Evolutionary conservation across 2,797 vertebrate species (phyloP).

Genomic region (Notoglanidium macrostoma): DNA sequence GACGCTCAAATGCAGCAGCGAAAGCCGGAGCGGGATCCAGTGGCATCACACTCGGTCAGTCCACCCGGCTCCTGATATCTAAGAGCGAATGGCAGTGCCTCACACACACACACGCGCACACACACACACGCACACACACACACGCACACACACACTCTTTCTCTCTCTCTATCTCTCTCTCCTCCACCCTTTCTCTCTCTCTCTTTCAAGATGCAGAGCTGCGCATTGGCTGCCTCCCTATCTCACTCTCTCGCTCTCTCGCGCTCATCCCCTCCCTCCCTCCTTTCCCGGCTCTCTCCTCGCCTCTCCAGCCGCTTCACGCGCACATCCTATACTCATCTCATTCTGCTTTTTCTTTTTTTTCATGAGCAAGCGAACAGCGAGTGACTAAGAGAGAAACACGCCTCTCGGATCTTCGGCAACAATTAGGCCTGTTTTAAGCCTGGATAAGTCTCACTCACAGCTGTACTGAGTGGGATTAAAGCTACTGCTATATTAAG

Average conservation of each 20-base stretch:
- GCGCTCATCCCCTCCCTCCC: conserved; percentile 50
- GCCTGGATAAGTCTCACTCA: conserved; percentile 60
- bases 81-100: conserved; percentile 68
- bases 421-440: conserved; percentile 58
- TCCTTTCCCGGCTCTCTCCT: conserved; percentile 51
- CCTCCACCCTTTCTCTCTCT: conserved; percentile 36
- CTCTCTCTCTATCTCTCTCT: conserved; percentile 47
- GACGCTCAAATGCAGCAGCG: conserved; percentile 47
- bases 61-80: conserved; percentile 63
- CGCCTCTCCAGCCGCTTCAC: conserved; percentile 18
- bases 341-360: conserved; percentile 41
- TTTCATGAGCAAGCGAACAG: conserved; percentile 38
- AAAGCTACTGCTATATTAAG: conserved; percentile 43
- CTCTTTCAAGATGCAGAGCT: conserved; percentile 72
- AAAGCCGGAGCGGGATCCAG: conserved; percentile 67
- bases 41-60: conserved; percentile 63
- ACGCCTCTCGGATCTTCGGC: conserved; percentile 31
- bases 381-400: conserved; percentile 1
- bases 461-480: conserved; percentile 29
- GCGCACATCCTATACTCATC: conserved; percentile 32
- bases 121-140: conserved; percentile 37
- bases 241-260: conserved; percentile 32
- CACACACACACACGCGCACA: conserved; percentile 45
- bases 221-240: conserved; percentile 73
- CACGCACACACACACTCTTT: conserved; percentile 41